phyloP scores from a whole-genome alignment of 1,140 invertebrate species.

The Cydia pomonella region DNA sequence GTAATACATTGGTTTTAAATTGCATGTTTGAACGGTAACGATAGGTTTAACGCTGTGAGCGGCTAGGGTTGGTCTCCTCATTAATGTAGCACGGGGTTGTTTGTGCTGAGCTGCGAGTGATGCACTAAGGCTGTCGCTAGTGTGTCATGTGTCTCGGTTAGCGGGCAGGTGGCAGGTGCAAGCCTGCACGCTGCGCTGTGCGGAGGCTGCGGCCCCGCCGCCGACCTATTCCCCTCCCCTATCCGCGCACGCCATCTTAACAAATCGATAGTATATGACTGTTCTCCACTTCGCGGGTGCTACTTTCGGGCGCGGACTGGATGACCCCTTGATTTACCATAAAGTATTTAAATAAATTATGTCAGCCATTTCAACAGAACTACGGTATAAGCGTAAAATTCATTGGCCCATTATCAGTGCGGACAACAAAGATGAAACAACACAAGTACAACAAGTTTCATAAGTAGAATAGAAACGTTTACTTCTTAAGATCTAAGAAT shows the following conservation, averaged over 20 bases:
- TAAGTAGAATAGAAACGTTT: neutral
- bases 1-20: too few relatives aligned
- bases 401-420: neutral
- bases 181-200: slow-evolving; percentile 66
- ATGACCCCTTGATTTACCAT: slow-evolving; percentile 61
- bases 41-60: neutral
- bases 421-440: neutral
- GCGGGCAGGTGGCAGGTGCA: slow-evolving; percentile 66
- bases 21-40: too few relatives aligned
- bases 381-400: slow-evolving; percentile 1
- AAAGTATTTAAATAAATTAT: slow-evolving; percentile 52
- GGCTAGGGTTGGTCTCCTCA: neutral
- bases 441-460: neutral
- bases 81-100: neutral
- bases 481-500: slow-evolving; percentile 28
- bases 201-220: slow-evolving; percentile 58
- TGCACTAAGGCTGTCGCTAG: slow-evolving; percentile 55
- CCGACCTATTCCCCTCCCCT: slow-evolving; percentile 57
- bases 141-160: slow-evolving; percentile 58
- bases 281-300: slow-evolving; percentile 79
- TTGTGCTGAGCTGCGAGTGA: neutral
- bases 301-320: slow-evolving; percentile 74
- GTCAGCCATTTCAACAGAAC: slow-evolving; percentile 44
- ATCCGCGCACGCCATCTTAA: slow-evolving; percentile 82
- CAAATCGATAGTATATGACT: slow-evolving; percentile 82